These are phyloP conservation scores for Drosophila albomicans DNA, from an alignment of 1,140 invertebrate species.

Conservation along the genomic window DNA sequence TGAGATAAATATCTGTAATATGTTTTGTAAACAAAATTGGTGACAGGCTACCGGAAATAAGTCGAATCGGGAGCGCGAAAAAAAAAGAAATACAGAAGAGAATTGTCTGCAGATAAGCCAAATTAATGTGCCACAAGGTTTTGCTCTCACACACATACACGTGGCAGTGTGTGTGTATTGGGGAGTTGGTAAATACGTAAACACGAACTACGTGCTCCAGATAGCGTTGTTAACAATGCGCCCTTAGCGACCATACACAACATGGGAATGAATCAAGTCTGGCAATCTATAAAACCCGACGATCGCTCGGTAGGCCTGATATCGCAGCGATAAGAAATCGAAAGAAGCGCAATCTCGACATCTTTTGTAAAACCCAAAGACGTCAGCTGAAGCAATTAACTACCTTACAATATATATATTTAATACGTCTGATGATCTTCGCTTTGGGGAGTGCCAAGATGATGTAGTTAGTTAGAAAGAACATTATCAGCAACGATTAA, in stretches of 20 bases:
- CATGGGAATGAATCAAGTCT: slow-evolving; percentile 42
- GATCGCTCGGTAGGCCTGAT: slow-evolving; percentile 13
- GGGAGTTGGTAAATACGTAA: slow-evolving; percentile 16
- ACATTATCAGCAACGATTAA: slow-evolving; percentile 22
- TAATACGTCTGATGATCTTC: slow-evolving; percentile 4
- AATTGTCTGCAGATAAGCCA: slow-evolving; percentile 47
- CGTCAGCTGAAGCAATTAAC: slow-evolving; percentile 27
- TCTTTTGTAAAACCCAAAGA: slow-evolving; percentile 31
- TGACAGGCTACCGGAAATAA: slow-evolving; percentile 60
- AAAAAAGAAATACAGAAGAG: slow-evolving; percentile 1
- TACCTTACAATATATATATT: neutral
- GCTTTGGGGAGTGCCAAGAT: neutral
- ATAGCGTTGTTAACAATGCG: slow-evolving; percentile 38
- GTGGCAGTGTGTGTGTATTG: neutral
- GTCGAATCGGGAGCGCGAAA: slow-evolving; percentile 28
- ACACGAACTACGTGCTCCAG: slow-evolving; percentile 46
- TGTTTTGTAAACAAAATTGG: slow-evolving; percentile 45
- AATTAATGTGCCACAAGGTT: slow-evolving; percentile 12
- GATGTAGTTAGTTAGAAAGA: neutral
- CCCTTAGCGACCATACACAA: slow-evolving; percentile 33
- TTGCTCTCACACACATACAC: neutral
- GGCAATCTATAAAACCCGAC: slow-evolving; percentile 46
- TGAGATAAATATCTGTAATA: slow-evolving; percentile 43
- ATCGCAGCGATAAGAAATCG: slow-evolving; percentile 38
- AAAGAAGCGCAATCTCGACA: slow-evolving; percentile 19